Conservation (phyloP, 2,888 invertebrate genomes). For the Pyrocoelia pectoralis region DNA sequence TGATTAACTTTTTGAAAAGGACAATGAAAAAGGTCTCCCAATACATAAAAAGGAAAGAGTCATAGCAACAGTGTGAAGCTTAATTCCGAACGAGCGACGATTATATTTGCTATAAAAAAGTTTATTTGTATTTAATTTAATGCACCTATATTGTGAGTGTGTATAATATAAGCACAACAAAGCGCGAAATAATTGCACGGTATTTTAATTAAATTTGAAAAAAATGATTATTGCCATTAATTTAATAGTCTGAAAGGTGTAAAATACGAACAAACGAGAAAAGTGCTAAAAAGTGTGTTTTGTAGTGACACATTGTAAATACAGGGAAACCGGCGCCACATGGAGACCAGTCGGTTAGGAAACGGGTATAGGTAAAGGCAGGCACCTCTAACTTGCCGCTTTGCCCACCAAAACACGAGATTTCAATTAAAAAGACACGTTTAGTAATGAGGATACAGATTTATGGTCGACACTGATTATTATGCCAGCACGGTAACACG, state of each 20-base stretch:
- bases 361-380: conserved; percentile 32
- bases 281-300: conserved; percentile 45
- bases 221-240: neutral
- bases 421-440: conserved; percentile 70
- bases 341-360: conserved; percentile 37
- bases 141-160: no score
- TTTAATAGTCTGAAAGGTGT: neutral
- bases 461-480: conserved; percentile 53
- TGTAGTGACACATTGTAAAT: conserved; percentile 45
- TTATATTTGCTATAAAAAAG: no score
- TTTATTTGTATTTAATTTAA: no score
- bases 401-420: conserved; percentile 64
- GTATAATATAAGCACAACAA: no score
- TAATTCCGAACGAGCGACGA: no score
- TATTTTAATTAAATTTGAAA: conserved; percentile 5
- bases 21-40: no score
- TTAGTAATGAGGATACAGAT: conserved; percentile 65
- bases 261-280: conserved; percentile 22
- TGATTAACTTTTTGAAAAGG: no score
- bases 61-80: no score
- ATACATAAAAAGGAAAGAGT: no score
- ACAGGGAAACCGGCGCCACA: conserved; percentile 47
- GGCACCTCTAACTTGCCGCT: conserved; percentile 47
- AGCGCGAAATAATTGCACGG: no score
- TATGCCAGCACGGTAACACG: conserved; percentile 46